These are phyloP conservation scores for Eristalinus sepulchralis DNA, from an alignment of 2,888 invertebrate genomes.

Conservation along the genomic window DNA sequence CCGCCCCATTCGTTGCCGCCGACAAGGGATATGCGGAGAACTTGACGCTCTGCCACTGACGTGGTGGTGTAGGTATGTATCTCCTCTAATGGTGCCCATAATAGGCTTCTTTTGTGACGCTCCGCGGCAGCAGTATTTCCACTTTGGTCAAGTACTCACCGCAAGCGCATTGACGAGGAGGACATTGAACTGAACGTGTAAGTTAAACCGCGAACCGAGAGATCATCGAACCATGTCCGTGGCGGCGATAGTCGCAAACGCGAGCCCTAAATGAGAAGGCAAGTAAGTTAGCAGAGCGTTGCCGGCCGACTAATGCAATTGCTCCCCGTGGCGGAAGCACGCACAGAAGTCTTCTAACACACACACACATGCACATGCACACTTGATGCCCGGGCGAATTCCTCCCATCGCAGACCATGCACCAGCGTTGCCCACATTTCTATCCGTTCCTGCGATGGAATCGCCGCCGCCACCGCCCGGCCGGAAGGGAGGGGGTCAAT, in stretches of 20 bases:
- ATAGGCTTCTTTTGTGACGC: slow-evolving; percentile 59
- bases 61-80: slow-evolving; percentile 9
- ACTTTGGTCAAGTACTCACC: slow-evolving; percentile 1
- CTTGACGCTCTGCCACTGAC: neutral
- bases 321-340: neutral
- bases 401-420: neutral
- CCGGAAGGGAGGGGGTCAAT: neutral
- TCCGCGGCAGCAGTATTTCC: slow-evolving; percentile 16
- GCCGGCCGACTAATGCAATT: neutral
- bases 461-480: too few relatives aligned
- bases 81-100: slow-evolving; percentile 69
- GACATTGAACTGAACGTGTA: slow-evolving; percentile 70
- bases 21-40: slow-evolving; percentile 58
- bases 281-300: slow-evolving; percentile 58
- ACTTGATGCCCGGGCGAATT: neutral
- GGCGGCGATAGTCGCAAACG: neutral
- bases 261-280: slow-evolving; percentile 21
- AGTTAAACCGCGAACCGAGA: slow-evolving; percentile 56
- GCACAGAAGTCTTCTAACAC: neutral
- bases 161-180: slow-evolving; percentile 13
- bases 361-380: neutral
- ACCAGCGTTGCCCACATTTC: neutral
- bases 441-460: neutral
- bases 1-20: slow-evolving; percentile 47
- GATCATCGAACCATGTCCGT: slow-evolving; percentile 70